A percentile compares a stretch with the other conserved stretches of the same genome.
phyloP scores from a whole-genome alignment of 2,113 vertebrate species.

The Paracanthobrama guichenoti region DNA sequence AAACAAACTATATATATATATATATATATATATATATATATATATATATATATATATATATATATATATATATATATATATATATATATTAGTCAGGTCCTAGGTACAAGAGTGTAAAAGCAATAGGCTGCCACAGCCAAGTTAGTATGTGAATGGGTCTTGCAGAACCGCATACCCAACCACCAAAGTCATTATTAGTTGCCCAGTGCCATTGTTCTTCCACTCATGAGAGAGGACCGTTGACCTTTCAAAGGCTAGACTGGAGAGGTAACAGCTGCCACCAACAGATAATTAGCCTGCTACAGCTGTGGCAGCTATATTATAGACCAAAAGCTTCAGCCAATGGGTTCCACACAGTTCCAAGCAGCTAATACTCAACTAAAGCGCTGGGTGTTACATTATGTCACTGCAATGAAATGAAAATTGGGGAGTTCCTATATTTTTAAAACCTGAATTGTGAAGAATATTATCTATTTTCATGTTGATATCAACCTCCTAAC shows the following conservation, averaged over 20 bases:
- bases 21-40: neutral
- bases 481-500: neutral
- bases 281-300: constrained; percentile 32
- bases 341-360: neutral
- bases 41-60: neutral
- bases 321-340: constrained; percentile 1
- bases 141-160: neutral
- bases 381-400: neutral
- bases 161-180: neutral
- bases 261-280: constrained; percentile 24
- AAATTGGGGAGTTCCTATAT: neutral
- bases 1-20: neutral
- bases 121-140: neutral
- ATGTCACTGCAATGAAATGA: neutral
- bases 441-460: neutral
- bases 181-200: constrained; percentile 12
- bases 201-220: constrained; percentile 32
- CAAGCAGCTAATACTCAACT: neutral
- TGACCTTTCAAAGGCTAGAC: constrained; percentile 38
- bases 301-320: constrained; percentile 29
- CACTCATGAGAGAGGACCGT: constrained; percentile 8
- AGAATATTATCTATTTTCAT: neutral
- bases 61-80: neutral
- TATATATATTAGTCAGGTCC: neutral
- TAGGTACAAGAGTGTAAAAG: neutral